A percentile compares a stretch with the other conserved stretches of the same genome.
phyloP scores from a whole-genome alignment of 2,113 vertebrate genomes.

The Zapus hudsonius region DNA sequence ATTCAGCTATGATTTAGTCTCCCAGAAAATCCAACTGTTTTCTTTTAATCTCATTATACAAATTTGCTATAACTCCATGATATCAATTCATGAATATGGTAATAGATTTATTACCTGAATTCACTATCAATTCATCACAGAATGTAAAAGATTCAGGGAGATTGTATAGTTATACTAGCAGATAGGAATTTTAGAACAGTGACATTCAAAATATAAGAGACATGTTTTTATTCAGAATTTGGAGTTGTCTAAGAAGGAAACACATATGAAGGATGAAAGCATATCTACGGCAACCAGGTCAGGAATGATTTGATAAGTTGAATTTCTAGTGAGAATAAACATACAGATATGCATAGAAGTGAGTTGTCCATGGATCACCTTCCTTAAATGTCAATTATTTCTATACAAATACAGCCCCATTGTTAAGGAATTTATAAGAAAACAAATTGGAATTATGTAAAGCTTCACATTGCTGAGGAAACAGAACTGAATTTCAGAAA shows the following conservation, averaged over 20 bases:
- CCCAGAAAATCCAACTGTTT: no score
- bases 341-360: not conserved
- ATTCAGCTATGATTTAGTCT: no score
- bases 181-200: no score
- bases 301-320: not conserved
- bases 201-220: no score
- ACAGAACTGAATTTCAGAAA: not conserved
- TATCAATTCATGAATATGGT: not conserved
- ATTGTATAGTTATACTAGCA: no score
- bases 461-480: not conserved
- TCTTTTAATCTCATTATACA: no score
- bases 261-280: no score
- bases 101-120: not conserved
- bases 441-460: not conserved
- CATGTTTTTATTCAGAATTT: no score
- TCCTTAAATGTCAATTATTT: not conserved
- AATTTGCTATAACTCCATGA: no score
- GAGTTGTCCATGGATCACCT: not conserved
- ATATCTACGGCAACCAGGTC: no score
- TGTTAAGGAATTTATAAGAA: not conserved
- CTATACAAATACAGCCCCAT: not conserved
- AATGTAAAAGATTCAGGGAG: no score
- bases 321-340: not conserved
- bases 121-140: conserved; percentile 17
- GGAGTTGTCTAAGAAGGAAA: no score